Base-by-base conservation (phyloP, 2,113 vertebrate genomes). In the Xiphophorus hellerii region DNA sequence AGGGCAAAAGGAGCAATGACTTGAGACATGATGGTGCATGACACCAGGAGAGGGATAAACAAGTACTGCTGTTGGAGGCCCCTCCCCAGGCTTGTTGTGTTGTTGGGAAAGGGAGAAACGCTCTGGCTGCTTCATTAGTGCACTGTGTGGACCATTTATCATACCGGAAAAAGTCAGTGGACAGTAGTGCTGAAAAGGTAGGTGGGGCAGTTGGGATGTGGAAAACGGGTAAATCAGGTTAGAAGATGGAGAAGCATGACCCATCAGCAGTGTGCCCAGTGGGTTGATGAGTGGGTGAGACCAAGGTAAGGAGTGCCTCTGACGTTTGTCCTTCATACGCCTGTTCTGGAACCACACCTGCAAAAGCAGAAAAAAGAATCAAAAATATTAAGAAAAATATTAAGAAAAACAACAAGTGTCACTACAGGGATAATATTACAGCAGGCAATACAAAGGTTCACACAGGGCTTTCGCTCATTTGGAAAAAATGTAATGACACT, bases 281-380 rank as follows among this genome's bases (percentile, higher is more conserved):
- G 91, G 89, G 69, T 88, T 91, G 1, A 89, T 73, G 22, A 94
- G 76, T 5, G 85, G 85, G 60, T 91, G 88, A 11, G 88, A 78
- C 91, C 92, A 94, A 13, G 85, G 83, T 63, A 94, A 28, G 28
- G 90, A 78, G 73, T 89, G 89, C 68, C 90, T 90, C 80, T 94
- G 93, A 0, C 92, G 86, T 80, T 94, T 94, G 70, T 94, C 92
- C 72, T 95, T 95, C 93, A 92, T 95, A 51, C 93, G 87, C 69
- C 90, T 44, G 85, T 95, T 94, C 84, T 95, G 94, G 75, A 94
- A 94, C 91, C 93, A 94, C 29, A 94, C 60, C 74, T 93, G 39
- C 15, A 80, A 66, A 60, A 76, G 29, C 14, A 31, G 25, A 13
- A 17, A 15, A 22, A 42, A 13, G 44, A 25, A 42, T 0, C n/a